A percentile compares a stretch with the other conserved stretches of the same genome.
Conservation (phyloP, 2,888 invertebrate genomes). For the Polyommatus iphigenia region DNA sequence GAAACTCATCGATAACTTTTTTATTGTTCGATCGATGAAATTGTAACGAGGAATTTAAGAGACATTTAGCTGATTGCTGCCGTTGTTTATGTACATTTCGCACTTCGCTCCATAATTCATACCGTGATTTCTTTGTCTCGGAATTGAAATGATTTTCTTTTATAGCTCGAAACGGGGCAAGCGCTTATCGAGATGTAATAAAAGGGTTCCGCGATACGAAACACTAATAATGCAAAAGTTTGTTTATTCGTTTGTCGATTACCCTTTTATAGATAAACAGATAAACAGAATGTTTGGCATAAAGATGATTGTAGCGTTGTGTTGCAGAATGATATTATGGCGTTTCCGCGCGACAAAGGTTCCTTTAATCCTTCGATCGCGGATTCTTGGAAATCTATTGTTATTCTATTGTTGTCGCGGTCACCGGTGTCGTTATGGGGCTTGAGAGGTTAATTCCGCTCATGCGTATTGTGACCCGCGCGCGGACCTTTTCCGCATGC, state of each 20-base stretch:
- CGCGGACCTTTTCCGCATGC: no score
- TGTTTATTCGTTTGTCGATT: background rate
- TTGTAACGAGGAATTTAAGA: conserved; percentile 23
- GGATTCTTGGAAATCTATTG: no score
- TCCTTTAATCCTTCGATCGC: no score
- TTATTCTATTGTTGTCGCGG: no score
- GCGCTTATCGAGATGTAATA: background rate
- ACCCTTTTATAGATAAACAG: background rate
- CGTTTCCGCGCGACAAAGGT: no score
- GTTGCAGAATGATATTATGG: no score
- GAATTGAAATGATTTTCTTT: background rate
- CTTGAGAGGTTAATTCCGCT: no score
- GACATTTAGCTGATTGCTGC: conserved; percentile 27
- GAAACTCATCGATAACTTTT: conserved; percentile 7
- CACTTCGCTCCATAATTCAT: conserved; percentile 4
- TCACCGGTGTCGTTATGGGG: no score
- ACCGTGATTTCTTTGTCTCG: conserved; percentile 11
- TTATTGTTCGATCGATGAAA: conserved; percentile 25
- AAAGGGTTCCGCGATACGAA: background rate
- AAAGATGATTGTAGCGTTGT: no score
- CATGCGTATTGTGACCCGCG: no score
- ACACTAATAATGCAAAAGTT: background rate
- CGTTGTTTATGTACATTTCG: conserved; percentile 13
- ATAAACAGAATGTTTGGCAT: no score
- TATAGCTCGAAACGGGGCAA: background rate